phyloP scores from a whole-genome alignment of 2,113 vertebrate species.

The Stegostoma tigrinum region DNA sequence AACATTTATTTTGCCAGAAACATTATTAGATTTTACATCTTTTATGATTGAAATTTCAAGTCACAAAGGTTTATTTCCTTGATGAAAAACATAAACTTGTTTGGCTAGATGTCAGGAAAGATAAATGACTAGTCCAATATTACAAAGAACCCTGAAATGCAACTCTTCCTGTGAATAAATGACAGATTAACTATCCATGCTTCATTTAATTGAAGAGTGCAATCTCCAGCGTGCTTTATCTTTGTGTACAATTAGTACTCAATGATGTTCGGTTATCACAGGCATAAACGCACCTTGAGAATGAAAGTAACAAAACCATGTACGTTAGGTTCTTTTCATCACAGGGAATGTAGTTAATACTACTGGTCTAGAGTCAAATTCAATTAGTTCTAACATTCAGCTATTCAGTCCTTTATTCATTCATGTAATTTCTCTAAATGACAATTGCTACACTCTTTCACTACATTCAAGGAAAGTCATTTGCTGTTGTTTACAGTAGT shows the following conservation, averaged over 20 bases:
- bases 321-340: not conserved
- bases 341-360: not conserved
- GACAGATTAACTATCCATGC: not conserved
- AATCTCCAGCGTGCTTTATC: not conserved
- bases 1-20: not conserved
- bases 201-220: not conserved
- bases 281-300: not conserved
- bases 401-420: not conserved
- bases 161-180: not conserved
- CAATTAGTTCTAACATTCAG: not conserved
- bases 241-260: not conserved
- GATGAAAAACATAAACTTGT: not conserved
- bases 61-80: not conserved
- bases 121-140: not conserved
- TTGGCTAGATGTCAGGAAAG: not conserved
- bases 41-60: not conserved
- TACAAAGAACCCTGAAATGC: not conserved
- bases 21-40: not conserved
- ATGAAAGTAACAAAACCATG: not conserved
- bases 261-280: not conserved
- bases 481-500: not conserved
- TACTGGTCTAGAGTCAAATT: not conserved
- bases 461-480: not conserved
- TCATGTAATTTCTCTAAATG: not conserved
- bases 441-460: not conserved